These are phyloP conservation scores for Plebejus anna DNA, from an alignment of 2,888 invertebrate species.

Conservation along the genomic window DNA sequence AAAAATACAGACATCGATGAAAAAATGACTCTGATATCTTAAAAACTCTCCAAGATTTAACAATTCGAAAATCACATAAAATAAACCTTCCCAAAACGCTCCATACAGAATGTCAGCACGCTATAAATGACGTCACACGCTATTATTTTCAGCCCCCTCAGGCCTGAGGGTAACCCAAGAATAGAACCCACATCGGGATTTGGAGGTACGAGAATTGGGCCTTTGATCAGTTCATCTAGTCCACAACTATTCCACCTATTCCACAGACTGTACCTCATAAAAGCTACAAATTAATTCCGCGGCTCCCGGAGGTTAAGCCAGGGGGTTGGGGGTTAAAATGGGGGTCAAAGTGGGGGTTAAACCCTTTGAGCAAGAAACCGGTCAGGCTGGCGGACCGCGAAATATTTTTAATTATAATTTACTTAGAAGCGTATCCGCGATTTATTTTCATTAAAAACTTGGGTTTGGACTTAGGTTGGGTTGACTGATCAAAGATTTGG, in stretches of 20 bases:
- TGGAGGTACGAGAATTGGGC: background rate
- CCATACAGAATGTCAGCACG: no score
- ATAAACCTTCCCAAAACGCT: no score
- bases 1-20: no score
- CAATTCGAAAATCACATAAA: no score
- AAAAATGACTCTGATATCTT: no score
- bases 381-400: constrained; percentile 3
- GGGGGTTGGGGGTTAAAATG: constrained; percentile 10
- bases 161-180: no score
- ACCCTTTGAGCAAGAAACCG: constrained; percentile 24
- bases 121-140: no score
- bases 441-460: constrained; percentile 25
- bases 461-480: background rate
- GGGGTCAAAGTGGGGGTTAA: constrained; percentile 3
- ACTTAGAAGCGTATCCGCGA: constrained; percentile 19
- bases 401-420: constrained; percentile 28
- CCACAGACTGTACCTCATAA: constrained; percentile 23
- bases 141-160: no score
- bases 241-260: background rate
- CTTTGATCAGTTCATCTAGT: background rate
- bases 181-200: background rate
- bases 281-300: constrained; percentile 28
- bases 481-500: background rate
- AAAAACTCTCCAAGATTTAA: no score
- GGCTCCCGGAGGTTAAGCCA: background rate